A percentile compares a stretch with the other conserved stretches of the same genome.
These are phyloP conservation scores for Rhagoletis pomonella DNA, from an alignment of 1,140 invertebrate species.

Conservation along the genomic window DNA sequence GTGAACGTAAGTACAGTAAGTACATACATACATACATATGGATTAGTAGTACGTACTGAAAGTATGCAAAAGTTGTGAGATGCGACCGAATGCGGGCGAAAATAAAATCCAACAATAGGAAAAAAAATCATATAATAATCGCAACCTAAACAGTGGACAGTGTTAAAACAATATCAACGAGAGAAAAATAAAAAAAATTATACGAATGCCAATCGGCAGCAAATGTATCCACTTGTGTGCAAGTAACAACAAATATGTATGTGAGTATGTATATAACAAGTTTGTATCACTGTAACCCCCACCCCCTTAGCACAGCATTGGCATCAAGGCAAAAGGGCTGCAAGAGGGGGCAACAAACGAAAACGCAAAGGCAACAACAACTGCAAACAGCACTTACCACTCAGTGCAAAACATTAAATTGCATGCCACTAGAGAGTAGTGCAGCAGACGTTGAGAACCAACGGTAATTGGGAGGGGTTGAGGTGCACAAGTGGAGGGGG, in stretches of 20 bases:
- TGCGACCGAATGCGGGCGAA: background rate
- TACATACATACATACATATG: background rate
- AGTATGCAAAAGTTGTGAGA: background rate
- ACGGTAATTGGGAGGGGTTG: background rate
- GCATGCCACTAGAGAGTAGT: conserved; percentile 22
- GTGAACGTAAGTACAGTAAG: no score
- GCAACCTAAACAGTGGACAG: conserved; percentile 9
- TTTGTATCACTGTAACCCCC: background rate
- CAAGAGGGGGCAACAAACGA: background rate
- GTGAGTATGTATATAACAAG: background rate
- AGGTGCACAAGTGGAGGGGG: background rate
- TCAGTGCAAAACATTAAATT: conserved; percentile 42
- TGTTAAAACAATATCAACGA: conserved; percentile 38
- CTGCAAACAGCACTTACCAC: conserved; percentile 47
- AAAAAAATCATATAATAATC: conserved; percentile 28
- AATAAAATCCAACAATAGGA: background rate
- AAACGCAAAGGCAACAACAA: background rate
- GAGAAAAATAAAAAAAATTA: conserved; percentile 7
- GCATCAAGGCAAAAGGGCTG: background rate
- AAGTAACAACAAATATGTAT: background rate
- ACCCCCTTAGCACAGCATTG: no score
- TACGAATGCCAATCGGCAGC: conserved; percentile 33
- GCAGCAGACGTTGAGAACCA: background rate
- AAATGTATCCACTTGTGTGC: conserved; percentile 18
- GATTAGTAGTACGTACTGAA: background rate